Evolutionary conservation across 2,888 invertebrate genomes (phyloP), one percentile per base, ranked within the genome.

Genomic region (Erpobdella octoculata): DNA sequence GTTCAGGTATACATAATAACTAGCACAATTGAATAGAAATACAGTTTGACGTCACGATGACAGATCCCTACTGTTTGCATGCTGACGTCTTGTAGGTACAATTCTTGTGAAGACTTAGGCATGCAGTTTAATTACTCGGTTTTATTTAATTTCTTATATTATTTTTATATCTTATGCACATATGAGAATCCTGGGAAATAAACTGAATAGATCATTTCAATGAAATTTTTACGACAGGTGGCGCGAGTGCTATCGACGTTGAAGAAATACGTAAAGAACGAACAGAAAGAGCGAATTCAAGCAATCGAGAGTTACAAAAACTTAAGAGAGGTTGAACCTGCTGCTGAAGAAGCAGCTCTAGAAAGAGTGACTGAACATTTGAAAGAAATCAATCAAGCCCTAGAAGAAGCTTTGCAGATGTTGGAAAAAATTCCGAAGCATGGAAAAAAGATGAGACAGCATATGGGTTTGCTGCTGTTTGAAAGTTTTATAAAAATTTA

Each of bases 361-460:
- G 36, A 31, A n/a, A 69, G 35, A 35, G n/a, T 53, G 36, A 58
- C 35, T 31, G 53, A 69, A 33, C 38, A 53, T 2, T 53, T 69
- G 53, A 69, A 36, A 37, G 69, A 69, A 37, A 58, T 69, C 21
- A 37, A 69, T 58, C 48, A 58, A 25, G 48, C 48, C 1, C 35
- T 53, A 1, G 69, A 69, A 9, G 58, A 69, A 35, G 69, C 69
- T 8, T 37, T 69, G 31, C 33, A 58, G 28, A 69, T 28, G 69
- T 37, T 69, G 69, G 69, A 69, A 21, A 69, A 69, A 6, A 69
- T 69, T 21, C 69, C 69, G 3, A 69, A 69, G 48, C 69, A 69
- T 33, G 69, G 69, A 12, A 58, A 58, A 21, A 69, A 69, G 25
- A 69, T 69, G 69, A 69, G 58, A 35, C 46, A 69, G n/a, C 69